These are phyloP conservation scores for Dendrolimus kikuchii DNA, from an alignment of 1,140 invertebrate species.

Conservation along the genomic window DNA sequence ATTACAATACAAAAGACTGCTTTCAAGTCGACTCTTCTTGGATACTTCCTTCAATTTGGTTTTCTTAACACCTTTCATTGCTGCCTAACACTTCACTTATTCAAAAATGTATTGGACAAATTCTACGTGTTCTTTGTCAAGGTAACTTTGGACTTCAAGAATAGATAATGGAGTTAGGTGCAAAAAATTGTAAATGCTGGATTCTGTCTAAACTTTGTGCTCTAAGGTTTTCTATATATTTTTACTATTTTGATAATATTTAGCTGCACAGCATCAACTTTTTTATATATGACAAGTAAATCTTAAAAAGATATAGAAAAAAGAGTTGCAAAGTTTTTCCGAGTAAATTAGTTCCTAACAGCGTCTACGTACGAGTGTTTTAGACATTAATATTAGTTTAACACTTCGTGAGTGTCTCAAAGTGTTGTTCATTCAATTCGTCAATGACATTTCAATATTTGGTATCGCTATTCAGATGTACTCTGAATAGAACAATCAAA, in stretches of 20 bases:
- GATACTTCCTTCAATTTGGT: neutral
- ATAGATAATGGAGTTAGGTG: constrained; percentile 66
- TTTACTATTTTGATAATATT: too few relatives aligned
- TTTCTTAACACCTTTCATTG: constrained; percentile 22
- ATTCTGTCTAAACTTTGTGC: constrained; percentile 30
- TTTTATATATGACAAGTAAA: neutral
- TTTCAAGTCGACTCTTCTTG: neutral
- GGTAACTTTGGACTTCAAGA: constrained; percentile 68
- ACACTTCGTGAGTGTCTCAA: neutral
- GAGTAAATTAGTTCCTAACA: constrained; percentile 48
- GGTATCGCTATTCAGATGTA: too few relatives aligned
- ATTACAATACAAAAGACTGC: constrained; percentile 5
- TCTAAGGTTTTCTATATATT: constrained; percentile 32
- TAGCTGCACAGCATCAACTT: too few relatives aligned
- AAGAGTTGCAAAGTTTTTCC: constrained; percentile 27
- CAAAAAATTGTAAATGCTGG: constrained; percentile 60
- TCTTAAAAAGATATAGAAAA: constrained; percentile 13
- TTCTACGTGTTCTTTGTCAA: constrained; percentile 25
- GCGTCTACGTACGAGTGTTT: constrained; percentile 70
- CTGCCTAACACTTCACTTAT: constrained; percentile 56
- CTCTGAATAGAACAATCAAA: neutral
- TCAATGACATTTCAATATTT: too few relatives aligned
- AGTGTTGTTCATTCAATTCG: neutral
- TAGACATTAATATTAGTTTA: constrained; percentile 46
- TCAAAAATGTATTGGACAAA: constrained; percentile 33